A percentile compares a stretch with the other conserved stretches of the same genome.
Evolutionary conservation across 2,113 vertebrate species (phyloP).

Genomic region (Camelus dromedarius): DNA sequence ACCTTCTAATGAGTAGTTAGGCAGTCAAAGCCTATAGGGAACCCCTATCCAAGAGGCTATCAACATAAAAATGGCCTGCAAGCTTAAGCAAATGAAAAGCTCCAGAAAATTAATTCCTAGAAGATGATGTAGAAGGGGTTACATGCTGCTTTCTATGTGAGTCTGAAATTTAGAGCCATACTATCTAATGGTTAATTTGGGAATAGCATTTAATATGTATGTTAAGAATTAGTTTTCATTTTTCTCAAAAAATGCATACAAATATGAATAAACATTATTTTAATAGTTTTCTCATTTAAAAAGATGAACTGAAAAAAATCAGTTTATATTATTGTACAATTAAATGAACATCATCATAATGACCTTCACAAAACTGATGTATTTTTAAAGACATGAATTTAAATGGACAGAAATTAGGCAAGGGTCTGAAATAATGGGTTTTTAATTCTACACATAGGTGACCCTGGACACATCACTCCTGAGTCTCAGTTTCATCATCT

Average conservation of each 20-base stretch:
- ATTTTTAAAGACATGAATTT: slow-evolving; percentile 26
- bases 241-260: slow-evolving; percentile 38
- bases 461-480: not conserved
- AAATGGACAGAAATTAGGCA: slow-evolving; percentile 24
- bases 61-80: not conserved
- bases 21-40: not conserved
- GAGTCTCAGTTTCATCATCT: not conserved
- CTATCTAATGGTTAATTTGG: not conserved
- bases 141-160: not conserved
- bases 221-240: not conserved
- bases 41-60: not conserved
- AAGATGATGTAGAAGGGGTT: not conserved
- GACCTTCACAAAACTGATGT: not conserved
- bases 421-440: not conserved
- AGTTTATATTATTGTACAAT: not conserved
- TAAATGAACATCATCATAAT: not conserved
- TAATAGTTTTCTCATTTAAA: not conserved
- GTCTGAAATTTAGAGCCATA: not conserved
- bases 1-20: not conserved
- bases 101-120: not conserved
- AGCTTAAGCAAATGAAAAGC: not conserved
- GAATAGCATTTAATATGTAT: not conserved
- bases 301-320: slow-evolving; percentile 34
- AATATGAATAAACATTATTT: slow-evolving; percentile 33
- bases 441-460: not conserved